phyloP scores from a whole-genome alignment of 2,113 vertebrate genomes.

The Cinclus cinclus region DNA sequence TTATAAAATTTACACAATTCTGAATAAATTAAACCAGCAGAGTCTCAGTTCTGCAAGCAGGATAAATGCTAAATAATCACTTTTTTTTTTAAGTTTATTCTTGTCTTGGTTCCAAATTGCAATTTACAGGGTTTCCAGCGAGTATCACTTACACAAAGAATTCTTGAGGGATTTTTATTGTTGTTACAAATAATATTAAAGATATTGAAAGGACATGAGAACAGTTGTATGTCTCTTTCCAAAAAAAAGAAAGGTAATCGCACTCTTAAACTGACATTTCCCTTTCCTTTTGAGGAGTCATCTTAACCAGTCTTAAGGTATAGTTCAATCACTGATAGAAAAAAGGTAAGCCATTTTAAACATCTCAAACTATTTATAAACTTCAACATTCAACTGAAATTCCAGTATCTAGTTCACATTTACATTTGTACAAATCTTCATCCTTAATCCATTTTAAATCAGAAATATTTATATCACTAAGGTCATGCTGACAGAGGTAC shows the following conservation, averaged over 20 bases:
- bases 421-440: not conserved
- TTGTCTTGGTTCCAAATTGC: not conserved
- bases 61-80: not conserved
- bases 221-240: not conserved
- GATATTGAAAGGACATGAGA: not conserved
- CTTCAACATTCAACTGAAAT: not conserved
- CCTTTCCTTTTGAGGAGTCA: not conserved
- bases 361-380: not conserved
- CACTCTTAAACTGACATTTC: not conserved
- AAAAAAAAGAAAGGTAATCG: not conserved
- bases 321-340: not conserved
- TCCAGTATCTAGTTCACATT: not conserved
- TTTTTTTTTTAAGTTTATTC: not conserved
- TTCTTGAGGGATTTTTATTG: not conserved
- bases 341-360: not conserved
- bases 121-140: not conserved
- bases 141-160: not conserved
- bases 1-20: not conserved
- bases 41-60: not conserved
- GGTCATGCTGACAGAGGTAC: not conserved
- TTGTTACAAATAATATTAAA: not conserved
- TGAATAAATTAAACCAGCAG: not conserved
- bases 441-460: not conserved
- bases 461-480: not conserved
- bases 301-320: not conserved